Conservation (phyloP, 2,113 vertebrate genomes). For the Peucedramus taeniatus region DNA sequence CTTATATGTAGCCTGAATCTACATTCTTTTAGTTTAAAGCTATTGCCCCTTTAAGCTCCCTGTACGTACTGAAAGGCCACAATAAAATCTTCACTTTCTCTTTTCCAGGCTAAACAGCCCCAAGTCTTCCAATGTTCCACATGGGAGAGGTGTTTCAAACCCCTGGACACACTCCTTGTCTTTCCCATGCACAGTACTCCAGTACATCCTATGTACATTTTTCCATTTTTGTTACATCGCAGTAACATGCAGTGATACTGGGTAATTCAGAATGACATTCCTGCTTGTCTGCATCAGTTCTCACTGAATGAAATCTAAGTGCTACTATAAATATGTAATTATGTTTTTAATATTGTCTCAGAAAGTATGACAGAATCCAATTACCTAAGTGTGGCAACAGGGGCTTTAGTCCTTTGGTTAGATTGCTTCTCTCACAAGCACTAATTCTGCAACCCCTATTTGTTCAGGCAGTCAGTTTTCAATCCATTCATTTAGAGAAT, state of each 20-base stretch:
- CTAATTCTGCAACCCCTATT: neutral
- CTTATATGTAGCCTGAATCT: neutral
- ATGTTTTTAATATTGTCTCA: neutral
- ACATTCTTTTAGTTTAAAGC: neutral
- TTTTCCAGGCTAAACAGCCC: neutral
- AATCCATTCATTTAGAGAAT: neutral
- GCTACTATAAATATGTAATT: neutral
- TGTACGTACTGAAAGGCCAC: neutral
- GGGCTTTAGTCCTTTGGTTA: neutral
- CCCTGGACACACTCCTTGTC: neutral
- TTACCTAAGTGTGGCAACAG: neutral
- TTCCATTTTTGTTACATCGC: neutral
- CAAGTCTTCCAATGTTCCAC: neutral
- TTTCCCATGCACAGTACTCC: fast-evolving
- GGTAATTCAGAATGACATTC: neutral
- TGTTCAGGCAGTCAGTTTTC: neutral
- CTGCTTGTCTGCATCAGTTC: neutral
- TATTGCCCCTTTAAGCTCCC: neutral
- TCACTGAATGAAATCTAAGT: neutral
- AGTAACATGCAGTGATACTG: neutral
- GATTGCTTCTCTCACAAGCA: neutral
- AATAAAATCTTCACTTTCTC: neutral
- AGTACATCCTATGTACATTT: neutral
- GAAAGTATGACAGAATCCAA: neutral
- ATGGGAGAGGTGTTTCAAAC: neutral